Evolutionary conservation across 2,113 vertebrate species (phyloP), one percentile per base, ranked within the genome.

Genomic region (Anhinga rufa): DNA sequence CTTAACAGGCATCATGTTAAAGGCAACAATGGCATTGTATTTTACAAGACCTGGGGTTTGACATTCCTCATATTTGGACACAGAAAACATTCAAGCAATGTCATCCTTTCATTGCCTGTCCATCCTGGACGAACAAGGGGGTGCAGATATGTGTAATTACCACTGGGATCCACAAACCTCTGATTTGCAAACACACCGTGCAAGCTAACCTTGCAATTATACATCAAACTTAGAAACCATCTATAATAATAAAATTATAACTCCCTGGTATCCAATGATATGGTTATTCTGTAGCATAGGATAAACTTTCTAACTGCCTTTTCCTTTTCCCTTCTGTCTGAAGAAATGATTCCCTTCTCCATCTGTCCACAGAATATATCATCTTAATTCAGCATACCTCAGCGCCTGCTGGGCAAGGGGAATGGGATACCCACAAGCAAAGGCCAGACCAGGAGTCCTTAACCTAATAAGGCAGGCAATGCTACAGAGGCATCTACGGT

Each of bases 341-440:
- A 92, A 92, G 55, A 84, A 93, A 66, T 22, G 0, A 82, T 34
- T 89, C 54, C 25, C 2, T 82, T 79, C 51, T 69, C 82, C 97
- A 95, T 92, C 95, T 96, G 94, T 92, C 64, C 68, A 34, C 6
- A 19, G 78, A 95, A 95, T 80, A 46, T 71, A 89, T 95, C 92
- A 82, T 92, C 88, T 44, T 58, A 93, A 90, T 51, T 94, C 91
- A 78, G 70, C 95, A 96, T 94, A 83, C 66, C 48, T 70, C 88
- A 91, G n/a, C 38, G 2, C 92, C 93, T 65, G 83, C 95, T 94
- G 92, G 81, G 78, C 54, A 64, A 10, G 21, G 69, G 91, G 69
- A 97, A 97, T 1, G 20, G 65, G 90, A 96, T 60, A 87, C 58
- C 44, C 32, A 3, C 38, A 42, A 62, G 58, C 72, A 58, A 38